Conservation (phyloP, 2,888 invertebrate species). For the Reticulitermes lucifugus region DNA sequence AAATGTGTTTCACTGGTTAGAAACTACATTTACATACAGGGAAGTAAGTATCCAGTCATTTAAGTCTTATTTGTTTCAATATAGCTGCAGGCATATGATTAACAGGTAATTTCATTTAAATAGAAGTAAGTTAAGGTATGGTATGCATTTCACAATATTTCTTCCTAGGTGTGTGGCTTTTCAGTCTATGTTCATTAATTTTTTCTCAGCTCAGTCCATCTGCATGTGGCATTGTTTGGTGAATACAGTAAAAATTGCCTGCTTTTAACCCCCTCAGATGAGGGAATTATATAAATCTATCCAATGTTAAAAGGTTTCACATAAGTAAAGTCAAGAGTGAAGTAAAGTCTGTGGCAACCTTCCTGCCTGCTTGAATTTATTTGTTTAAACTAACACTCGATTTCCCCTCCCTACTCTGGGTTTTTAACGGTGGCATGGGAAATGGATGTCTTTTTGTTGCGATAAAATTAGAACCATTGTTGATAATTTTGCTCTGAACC, state of each 20-base stretch:
- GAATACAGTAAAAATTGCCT: slow-evolving; percentile 16
- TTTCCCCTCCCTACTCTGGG: slow-evolving; percentile 44
- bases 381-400: slow-evolving; percentile 47
- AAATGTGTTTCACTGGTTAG: too few species aligned
- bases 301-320: background rate
- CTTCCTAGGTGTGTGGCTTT: slow-evolving; percentile 45
- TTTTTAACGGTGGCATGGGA: slow-evolving; percentile 52
- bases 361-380: slow-evolving; percentile 52
- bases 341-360: slow-evolving; percentile 41
- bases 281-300: background rate
- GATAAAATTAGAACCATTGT: slow-evolving; percentile 39
- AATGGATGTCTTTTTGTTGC: slow-evolving; percentile 38
- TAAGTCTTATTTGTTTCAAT: too few species aligned
- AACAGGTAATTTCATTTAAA: background rate
- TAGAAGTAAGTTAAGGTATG: background rate
- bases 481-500: slow-evolving; percentile 42
- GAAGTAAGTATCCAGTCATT: too few species aligned
- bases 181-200: slow-evolving; percentile 30
- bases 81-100: too few species aligned
- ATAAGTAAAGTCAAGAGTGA: slow-evolving; percentile 17
- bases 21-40: too few species aligned
- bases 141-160: slow-evolving; percentile 31
- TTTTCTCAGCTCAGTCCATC: slow-evolving; percentile 38
- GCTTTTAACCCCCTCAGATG: slow-evolving; percentile 28
- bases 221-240: slow-evolving; percentile 44